Percentiles rank a stretch among this genome's conserved stretches.
phyloP scores from a whole-genome alignment of 2,113 vertebrate genomes.

The Nibea albiflora region DNA sequence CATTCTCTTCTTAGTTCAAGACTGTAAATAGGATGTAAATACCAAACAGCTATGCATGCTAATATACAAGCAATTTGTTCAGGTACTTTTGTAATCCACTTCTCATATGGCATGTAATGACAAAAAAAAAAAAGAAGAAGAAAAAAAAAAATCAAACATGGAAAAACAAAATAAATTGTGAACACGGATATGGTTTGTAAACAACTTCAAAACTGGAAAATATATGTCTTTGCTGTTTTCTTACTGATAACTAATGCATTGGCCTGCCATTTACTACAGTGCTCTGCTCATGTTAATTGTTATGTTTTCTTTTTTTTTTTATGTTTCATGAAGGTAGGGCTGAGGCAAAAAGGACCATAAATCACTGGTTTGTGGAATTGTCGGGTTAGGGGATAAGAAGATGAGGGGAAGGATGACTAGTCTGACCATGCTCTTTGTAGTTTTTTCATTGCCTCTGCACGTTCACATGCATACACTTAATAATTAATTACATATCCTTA shows the following conservation, averaged over 20 bases:
- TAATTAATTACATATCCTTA: slow-evolving; percentile 64
- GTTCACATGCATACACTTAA: slow-evolving; percentile 65
- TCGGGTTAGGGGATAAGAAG: slow-evolving; percentile 32
- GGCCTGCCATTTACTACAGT: slow-evolving; percentile 80
- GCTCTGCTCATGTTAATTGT: slow-evolving; percentile 77
- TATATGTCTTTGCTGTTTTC: slow-evolving; percentile 82
- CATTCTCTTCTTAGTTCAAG: slow-evolving; percentile 82
- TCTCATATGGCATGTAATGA: slow-evolving; percentile 92
- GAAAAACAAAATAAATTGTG: slow-evolving; percentile 85
- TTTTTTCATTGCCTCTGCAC: slow-evolving; percentile 68
- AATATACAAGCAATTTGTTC: slow-evolving; percentile 95
- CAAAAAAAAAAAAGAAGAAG: slow-evolving; percentile 68
- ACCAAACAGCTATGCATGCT: slow-evolving; percentile 95
- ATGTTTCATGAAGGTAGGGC: slow-evolving; percentile 72
- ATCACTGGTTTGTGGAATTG: slow-evolving; percentile 65
- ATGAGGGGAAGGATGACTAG: slow-evolving; percentile 42
- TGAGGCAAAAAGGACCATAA: slow-evolving; percentile 74
- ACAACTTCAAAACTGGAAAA: slow-evolving; percentile 77
- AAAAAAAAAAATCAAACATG: slow-evolving; percentile 79
- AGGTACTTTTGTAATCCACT: slow-evolving; percentile 97
- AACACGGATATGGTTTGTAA: slow-evolving; percentile 82
- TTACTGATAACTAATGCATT: slow-evolving; percentile 80
- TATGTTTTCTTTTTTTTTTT: slow-evolving; percentile 57
- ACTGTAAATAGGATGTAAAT: slow-evolving; percentile 99
- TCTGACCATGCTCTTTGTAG: slow-evolving; percentile 44